Evolutionary conservation across 2,888 invertebrate genomes (phyloP).

Genomic region (Hipparchia sbordonii): DNA sequence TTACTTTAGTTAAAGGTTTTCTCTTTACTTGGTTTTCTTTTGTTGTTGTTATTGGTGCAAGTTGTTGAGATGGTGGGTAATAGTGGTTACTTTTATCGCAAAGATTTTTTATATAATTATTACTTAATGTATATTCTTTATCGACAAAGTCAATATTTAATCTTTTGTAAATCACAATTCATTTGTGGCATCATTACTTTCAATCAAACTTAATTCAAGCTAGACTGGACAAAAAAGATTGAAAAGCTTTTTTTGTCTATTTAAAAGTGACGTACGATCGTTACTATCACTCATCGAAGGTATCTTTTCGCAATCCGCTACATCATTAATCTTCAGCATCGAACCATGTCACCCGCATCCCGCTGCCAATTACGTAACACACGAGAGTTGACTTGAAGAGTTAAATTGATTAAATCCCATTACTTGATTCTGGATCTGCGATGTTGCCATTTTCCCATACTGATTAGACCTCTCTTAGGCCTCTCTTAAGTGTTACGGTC

Average conservation of each 20-base stretch:
- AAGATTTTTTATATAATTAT: too few relatives aligned
- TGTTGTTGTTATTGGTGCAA: too few relatives aligned
- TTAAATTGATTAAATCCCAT: conserved; percentile 38
- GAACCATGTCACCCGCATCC: conserved; percentile 47
- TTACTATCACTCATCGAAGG: conserved; percentile 30
- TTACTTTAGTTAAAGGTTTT: too few relatives aligned
- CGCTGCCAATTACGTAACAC: conserved; percentile 40
- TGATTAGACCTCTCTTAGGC: conserved; percentile 2
- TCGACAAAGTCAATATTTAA: not conserved
- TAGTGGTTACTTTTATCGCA: too few relatives aligned
- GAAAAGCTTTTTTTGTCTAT: not conserved
- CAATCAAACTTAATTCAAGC: not conserved
- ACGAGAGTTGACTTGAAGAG: conserved; percentile 33
- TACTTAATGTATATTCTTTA: not conserved
- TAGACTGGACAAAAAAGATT: not conserved
- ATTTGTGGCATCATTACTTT: not conserved
- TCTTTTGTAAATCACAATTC: not conserved
- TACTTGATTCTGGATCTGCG: conserved; percentile 26
- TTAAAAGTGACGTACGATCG: conserved; percentile 21
- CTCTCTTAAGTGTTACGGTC: not conserved
- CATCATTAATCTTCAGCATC: conserved; percentile 47
- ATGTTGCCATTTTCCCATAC: conserved; percentile 26
- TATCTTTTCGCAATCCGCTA: conserved; percentile 34
- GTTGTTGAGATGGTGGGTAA: too few relatives aligned
- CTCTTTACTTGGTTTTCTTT: too few relatives aligned